Base-by-base conservation (phyloP, 1,140 invertebrate genomes). In the Heliconius congener region DNA sequence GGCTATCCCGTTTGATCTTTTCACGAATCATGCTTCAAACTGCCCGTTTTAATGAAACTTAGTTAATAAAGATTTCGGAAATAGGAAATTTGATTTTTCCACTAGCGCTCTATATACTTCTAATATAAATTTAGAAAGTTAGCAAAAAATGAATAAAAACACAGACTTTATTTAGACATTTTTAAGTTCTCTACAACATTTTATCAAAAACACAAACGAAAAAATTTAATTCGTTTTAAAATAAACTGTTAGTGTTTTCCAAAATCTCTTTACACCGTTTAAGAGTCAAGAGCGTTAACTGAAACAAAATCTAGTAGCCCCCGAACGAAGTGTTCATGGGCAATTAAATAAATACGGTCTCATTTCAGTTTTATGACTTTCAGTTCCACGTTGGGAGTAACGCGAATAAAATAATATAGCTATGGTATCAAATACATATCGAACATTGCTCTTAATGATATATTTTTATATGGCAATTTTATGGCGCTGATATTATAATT, bases 321-420 rank as follows among this genome's bases (percentile, higher is more conserved):
- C 73, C 77, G 73, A 77, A 80, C 76, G 76, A 80, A 80, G 77
- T 78, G 78, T 80, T 71, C 50, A 75, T 71, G 71, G 55, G 73
- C 81, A 80, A 82, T 82, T 80, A 80, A 80, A 82, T 76, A 82
- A 78, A 82, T 80, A 80, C 39, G 76, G 70, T 76, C 73, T 76
- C 23, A 75, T 80, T 76, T 75, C 50, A 71, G 18, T 74, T 82
- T 77, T 55, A 78, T 19, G 73, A 73, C 42, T 70, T 52, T 72
- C 50, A 78, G 50, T 71, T 34, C 8, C 34, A 42, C 52, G 57
- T 46, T 60, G 70, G 30, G 66, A 60, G 60, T 42, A 23, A 37
- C 6, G 60, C 27, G 4, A 66, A 66, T 66, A 30, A 60, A 66
- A 66, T 66, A 1, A 30, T n/a, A 66, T 30, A 66, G n/a, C 13